Conservation (phyloP, 2,888 invertebrate genomes). For the Erebia aethiops region DNA sequence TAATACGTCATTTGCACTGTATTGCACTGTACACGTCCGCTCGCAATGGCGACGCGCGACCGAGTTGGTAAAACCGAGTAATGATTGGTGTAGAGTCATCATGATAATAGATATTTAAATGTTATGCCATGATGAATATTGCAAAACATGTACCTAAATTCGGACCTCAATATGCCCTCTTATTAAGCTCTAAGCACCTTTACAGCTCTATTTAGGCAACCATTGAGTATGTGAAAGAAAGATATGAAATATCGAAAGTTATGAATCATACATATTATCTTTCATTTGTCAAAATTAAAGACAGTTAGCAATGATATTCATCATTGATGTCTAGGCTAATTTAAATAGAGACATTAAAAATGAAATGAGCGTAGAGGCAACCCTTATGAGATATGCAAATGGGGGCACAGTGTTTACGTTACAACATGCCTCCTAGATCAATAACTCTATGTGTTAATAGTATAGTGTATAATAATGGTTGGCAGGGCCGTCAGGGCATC, state of each 20-base stretch:
- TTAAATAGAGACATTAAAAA: constrained; percentile 35
- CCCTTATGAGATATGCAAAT: constrained; percentile 46
- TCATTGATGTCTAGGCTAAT: not conserved
- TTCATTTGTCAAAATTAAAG: not conserved
- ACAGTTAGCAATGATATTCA: no score
- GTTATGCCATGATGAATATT: no score
- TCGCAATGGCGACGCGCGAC: no score
- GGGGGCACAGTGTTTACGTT: constrained; percentile 42
- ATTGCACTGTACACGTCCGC: no score
- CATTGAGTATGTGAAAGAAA: not conserved
- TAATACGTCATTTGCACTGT: no score
- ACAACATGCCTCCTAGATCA: constrained; percentile 40
- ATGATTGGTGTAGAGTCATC: no score
- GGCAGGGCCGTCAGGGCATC: constrained; percentile 13
- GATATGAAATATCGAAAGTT: no score
- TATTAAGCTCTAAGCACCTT: not conserved
- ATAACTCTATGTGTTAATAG: constrained; percentile 38
- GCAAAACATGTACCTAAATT: no score
- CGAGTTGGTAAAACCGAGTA: no score
- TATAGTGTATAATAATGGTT: constrained; percentile 17
- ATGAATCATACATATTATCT: not conserved
- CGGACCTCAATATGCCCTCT: no score
- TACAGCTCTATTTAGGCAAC: not conserved
- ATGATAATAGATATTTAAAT: no score
- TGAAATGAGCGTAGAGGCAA: constrained; percentile 52